phyloP scores from a whole-genome alignment of 2,888 invertebrate genomes.

The Rhyacophila evoluta region DNA sequence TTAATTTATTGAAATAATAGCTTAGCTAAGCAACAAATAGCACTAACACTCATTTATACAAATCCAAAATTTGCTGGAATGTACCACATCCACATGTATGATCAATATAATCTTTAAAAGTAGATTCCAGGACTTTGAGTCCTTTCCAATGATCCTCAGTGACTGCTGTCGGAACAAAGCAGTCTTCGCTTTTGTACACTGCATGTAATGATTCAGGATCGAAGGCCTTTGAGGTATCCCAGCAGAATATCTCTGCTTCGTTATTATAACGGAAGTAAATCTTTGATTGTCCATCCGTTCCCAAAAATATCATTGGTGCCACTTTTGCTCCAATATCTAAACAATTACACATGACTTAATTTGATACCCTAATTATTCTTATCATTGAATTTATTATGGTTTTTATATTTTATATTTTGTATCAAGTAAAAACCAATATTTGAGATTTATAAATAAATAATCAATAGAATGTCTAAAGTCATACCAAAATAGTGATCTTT shows the following conservation, averaged over 20 bases:
- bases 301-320: constrained; percentile 65
- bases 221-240: constrained; percentile 69
- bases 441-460: too few relatives aligned
- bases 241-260: constrained; percentile 70
- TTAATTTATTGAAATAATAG: neutral
- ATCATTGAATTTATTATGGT: too few relatives aligned
- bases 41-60: neutral
- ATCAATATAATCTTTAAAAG: constrained; percentile 72
- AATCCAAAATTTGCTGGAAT: constrained; percentile 60
- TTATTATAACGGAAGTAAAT: constrained; percentile 70
- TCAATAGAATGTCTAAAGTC: too few relatives aligned
- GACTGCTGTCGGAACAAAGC: constrained; percentile 70
- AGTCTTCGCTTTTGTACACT: constrained; percentile 68
- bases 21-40: neutral
- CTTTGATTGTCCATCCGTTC: constrained; percentile 67
- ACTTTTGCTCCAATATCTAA: constrained; percentile 66
- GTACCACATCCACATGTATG: constrained; percentile 68
- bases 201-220: constrained; percentile 63
- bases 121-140: constrained; percentile 72
- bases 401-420: too few relatives aligned
- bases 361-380: too few relatives aligned
- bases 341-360: too few relatives aligned
- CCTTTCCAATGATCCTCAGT: constrained; percentile 67
- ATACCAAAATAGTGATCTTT: too few relatives aligned
- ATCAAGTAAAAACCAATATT: too few relatives aligned